phyloP scores from a whole-genome alignment of 2,888 invertebrate species.

The Protonemura montana region DNA sequence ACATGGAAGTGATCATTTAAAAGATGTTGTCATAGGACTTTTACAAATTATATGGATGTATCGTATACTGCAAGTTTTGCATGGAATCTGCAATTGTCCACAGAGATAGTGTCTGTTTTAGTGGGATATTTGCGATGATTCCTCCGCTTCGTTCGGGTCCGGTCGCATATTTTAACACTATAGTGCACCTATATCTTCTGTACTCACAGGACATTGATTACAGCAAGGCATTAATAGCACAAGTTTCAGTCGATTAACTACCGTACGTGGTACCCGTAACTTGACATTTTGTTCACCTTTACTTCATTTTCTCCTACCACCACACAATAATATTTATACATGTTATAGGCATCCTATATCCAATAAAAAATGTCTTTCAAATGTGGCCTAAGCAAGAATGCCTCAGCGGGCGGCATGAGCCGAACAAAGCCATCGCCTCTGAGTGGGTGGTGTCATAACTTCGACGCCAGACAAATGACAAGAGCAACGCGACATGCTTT shows the following conservation, averaged over 20 bases:
- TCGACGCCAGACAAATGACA: conserved; percentile 28
- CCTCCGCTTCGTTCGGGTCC: no score
- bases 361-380: conserved; percentile 20
- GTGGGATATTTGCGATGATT: no score
- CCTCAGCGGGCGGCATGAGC: not conserved
- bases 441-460: conserved; percentile 36
- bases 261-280: not conserved
- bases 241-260: conserved; percentile 20
- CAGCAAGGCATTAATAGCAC: not conserved
- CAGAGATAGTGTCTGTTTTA: no score
- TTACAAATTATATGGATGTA: no score
- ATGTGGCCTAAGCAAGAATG: not conserved
- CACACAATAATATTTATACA: conserved; percentile 14
- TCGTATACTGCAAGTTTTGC: no score
- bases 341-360: conserved; percentile 27
- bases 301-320: not conserved
- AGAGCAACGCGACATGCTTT: not conserved
- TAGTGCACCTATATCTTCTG: no score
- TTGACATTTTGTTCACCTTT: conserved; percentile 15
- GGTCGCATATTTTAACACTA: no score
- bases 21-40: no score
- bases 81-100: no score
- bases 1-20: no score
- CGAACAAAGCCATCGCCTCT: conserved; percentile 16
- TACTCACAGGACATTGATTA: not conserved